Evolutionary conservation across 2,888 invertebrate species (phyloP), one percentile per base, ranked within the genome.

Genomic region (Idaea aversata): DNA sequence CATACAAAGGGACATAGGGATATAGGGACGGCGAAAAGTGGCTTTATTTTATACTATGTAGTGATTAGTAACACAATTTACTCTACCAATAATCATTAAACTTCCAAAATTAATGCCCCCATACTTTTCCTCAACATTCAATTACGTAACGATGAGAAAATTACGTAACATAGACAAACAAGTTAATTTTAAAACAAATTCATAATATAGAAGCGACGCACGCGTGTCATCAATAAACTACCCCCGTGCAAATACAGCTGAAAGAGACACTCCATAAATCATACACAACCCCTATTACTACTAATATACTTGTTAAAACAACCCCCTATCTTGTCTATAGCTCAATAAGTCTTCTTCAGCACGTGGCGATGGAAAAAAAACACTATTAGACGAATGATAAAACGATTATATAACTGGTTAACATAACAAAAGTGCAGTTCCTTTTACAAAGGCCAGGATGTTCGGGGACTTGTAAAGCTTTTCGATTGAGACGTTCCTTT

Each of bases 221-320:
- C 90, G 86, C 90, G 90, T 90, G 90, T 86, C 91, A 89, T 91
- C 90, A 87, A 91, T 91, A 91, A 87, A 82, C 81, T 79, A 82
- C 85, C 88, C 74, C 85, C 84, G 77, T 75, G 81, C 87, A 86
- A 90, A 87, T 86, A 88, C 86, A 86, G 82, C 86, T 92, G 92
- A 81, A 84, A 85, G 82, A 90, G 92, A 91, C 92, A 88, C 84
- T 81, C 85, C 84, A 92, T 93, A 91, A 91, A 92, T 93, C 93
- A 93, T 89, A 80, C 74, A 82, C 80, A 79, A 73, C 83, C 92
- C 91, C 92, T 78, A 89, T 89, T 85, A 88, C 85, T 78, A 80
- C 87, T 92, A 92, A 92, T 92, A 91, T 87, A 90, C 85, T 90
- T 91, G 92, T 93, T 91, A 90, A 88, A 91, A 91, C 91, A 91